Evolutionary conservation across 2,113 vertebrate species (phyloP).

Genomic region (Clarias macrocephalus): DNA sequence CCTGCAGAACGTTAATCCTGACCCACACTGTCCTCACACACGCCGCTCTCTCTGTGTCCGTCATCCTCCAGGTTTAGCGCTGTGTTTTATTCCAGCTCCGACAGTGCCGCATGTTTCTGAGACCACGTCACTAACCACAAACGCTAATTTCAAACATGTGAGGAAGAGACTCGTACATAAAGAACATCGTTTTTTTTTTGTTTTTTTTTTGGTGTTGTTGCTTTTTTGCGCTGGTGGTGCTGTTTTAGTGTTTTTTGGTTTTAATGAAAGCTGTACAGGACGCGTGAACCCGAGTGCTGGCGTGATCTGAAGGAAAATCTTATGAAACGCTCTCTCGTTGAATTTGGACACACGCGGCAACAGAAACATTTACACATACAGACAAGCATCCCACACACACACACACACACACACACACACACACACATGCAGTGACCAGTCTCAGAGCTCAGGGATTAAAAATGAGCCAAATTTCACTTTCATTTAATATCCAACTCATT

Average conservation of each 20-base stretch:
- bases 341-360: background rate
- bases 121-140: slow-evolving; percentile 27
- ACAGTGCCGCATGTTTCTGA: slow-evolving; percentile 24
- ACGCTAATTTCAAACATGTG: slow-evolving; percentile 47
- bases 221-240: background rate
- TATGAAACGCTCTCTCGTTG: background rate
- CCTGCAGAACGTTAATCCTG: background rate
- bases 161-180: background rate
- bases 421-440: background rate
- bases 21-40: background rate
- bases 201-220: background rate
- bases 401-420: background rate
- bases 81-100: slow-evolving; percentile 6
- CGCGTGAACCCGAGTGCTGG: background rate
- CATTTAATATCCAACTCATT: background rate
- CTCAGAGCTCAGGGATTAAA: background rate
- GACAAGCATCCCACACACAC: background rate
- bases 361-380: background rate
- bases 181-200: background rate
- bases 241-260: background rate
- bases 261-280: background rate
- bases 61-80: too few relatives aligned
- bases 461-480: background rate
- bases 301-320: background rate
- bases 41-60: background rate